Percentiles rank a stretch among this genome's conserved stretches.
phyloP scores from a whole-genome alignment of 2,113 vertebrate genomes.

The Ivindomyrus marchei region DNA sequence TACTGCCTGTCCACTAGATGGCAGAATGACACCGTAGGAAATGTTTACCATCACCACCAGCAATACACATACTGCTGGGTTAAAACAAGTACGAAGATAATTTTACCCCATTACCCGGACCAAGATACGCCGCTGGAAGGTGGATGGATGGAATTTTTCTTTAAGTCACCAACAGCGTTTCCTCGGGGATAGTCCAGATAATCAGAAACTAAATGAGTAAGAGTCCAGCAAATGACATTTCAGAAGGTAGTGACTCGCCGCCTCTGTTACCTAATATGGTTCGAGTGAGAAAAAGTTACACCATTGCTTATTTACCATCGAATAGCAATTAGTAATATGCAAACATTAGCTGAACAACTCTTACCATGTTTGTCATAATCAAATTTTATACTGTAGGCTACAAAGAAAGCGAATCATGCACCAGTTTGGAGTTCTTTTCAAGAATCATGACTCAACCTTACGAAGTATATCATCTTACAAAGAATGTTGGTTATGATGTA shows the following conservation, averaged over 20 bases:
- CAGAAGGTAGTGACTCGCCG: not conserved
- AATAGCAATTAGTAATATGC: not conserved
- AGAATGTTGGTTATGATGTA: not conserved
- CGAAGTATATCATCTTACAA: not conserved
- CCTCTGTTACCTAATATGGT: not conserved
- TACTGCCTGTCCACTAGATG: not conserved
- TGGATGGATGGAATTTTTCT: not conserved
- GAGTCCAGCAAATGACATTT: not conserved
- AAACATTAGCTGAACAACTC: not conserved
- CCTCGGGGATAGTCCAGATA: not conserved
- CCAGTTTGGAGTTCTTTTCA: not conserved
- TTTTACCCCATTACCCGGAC: not conserved
- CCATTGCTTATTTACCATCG: not conserved
- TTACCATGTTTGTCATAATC: not conserved
- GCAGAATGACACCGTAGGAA: not conserved
- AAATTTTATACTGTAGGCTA: not conserved
- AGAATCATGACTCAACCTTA: not conserved
- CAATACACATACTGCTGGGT: not conserved
- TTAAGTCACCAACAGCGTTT: not conserved
- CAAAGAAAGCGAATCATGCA: not conserved
- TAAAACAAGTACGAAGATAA: not conserved
- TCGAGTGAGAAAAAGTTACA: not conserved
- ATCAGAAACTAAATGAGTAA: not conserved
- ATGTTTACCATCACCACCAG: not conserved
- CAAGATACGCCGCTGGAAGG: not conserved